Evolutionary conservation across 2,113 vertebrate species (phyloP), one percentile per base, ranked within the genome.

Genomic region (Trematomus loennbergii): DNA sequence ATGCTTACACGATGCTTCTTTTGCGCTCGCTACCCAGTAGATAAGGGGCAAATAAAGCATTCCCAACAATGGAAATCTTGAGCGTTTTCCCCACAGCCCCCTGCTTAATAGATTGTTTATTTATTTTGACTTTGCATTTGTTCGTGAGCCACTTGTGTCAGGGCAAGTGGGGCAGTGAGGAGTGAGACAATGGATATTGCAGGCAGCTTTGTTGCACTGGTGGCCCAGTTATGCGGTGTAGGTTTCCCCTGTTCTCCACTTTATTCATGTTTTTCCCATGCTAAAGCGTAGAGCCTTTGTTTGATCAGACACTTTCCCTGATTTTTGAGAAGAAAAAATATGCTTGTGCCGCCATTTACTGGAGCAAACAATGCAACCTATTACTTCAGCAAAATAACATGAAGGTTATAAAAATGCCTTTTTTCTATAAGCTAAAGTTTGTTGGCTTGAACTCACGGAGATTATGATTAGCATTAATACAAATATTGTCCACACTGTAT

Each of bases 1-100:
- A 93, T 62, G 90, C 94, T 94, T 95, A 95, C 94, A 95, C 66
- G 79, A 93, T n/a, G 86, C 87, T 87, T 82, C 88, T 89, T 94
- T 91, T 87, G 89, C 92, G 18, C 88, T 92, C 65, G 83, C 91
- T 91, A 87, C 88, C 78, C 81, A 67, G 81, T 15, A 93, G 94
- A 95, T 95, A 95, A 94, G 91, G 87, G 78, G 40, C 61, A 72
- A 91, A 92, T 88, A 92, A 94, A 94, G 91, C 85, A 15, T 0
- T 54, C 7, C 0, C 71, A 81, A 93, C 92, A 93, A 94, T 93
- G 78, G 81, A 91, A 90, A 84, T 65, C 89, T 87, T 80, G 75
- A 64, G 79, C 57, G 66, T 82, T 73, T 40, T 86, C 88, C 90
- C 88, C 36, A 50, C 82, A 81, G 81, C 77, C 70, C 76, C 49